These are phyloP conservation scores for Zoanthus sociatus DNA, from an alignment of 92 coral and sea anemone species.

Conservation along the genomic window DNA sequence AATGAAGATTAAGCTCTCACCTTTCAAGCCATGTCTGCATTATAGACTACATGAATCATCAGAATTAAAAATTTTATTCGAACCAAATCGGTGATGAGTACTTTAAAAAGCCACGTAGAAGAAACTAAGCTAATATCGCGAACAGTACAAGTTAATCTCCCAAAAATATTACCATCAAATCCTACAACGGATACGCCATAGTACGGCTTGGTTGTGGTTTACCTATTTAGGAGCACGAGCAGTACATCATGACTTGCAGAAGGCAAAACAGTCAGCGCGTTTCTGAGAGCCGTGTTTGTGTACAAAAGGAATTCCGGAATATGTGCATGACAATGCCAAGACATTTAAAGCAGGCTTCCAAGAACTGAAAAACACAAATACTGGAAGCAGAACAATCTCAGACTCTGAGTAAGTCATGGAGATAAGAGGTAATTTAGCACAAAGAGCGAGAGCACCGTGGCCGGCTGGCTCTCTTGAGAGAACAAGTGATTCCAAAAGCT, in stretches of 20 bases:
- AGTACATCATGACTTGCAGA: slow-evolving; percentile 47
- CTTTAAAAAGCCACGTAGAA: slow-evolving; percentile 33
- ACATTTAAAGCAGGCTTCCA: no score
- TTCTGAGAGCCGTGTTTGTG: not conserved
- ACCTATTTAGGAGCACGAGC: slow-evolving; percentile 42
- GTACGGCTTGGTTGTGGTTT: slow-evolving; percentile 61
- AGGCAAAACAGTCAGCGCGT: slow-evolving; percentile 44
- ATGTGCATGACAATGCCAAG: no score
- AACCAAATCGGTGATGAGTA: slow-evolving; percentile 50
- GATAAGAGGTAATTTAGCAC: no score
- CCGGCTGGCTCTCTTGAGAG: not conserved
- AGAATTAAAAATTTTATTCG: slow-evolving; percentile 45
- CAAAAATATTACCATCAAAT: slow-evolving; percentile 39
- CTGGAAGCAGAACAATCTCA: no score
- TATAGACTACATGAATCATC: slow-evolving; percentile 42
- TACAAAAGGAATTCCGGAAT: no score
- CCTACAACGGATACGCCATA: slow-evolving; percentile 59
- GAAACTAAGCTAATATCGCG: slow-evolving; percentile 16
- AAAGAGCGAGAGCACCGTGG: no score
- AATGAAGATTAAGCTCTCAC: no score
- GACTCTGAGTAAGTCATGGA: no score
- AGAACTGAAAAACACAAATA: no score
- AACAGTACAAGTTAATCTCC: not conserved
- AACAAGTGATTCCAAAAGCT: not conserved
- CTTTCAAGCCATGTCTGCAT: not conserved